Evolutionary conservation across 2,113 vertebrate species (phyloP), one percentile per base, ranked within the genome.

Genomic region (Pimephales promelas): DNA sequence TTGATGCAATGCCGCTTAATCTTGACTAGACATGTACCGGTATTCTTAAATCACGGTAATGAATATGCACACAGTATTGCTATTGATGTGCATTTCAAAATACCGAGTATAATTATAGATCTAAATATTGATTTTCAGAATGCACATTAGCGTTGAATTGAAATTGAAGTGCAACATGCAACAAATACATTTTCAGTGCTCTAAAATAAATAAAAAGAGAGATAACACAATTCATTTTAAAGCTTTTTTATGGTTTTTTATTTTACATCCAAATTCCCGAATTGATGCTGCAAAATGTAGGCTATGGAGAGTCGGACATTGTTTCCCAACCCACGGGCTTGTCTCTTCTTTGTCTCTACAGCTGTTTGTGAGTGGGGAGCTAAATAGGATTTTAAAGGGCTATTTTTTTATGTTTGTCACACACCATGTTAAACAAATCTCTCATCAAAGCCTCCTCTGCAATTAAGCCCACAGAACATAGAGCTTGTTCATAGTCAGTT

Each of bases 291-390:
- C 11, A 52, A 26, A 20, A 26, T 78, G 73, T 64, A 78, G 40
- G 74, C 49, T 26, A 52, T 31, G 72, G n/a, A 11, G 34, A 28
- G 74, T 16, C 9, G 31, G 62, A 18, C 75, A 34, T 78, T 78
- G 34, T 79, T 45, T 36, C 5, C 24, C 79, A 78, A 54, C 80
- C 74, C 84, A 78, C 80, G 0, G n/a, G 16, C 36, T 52, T 20
- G 34, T 62, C 40, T 20, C 26, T 62, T 83, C 62, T 83, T 40
- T 72, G 43, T 72, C 49, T 66, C 43, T 16, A 31, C 80, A 86
- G 81, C 57, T 34, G 56, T 88, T 88, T 88, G 78, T 88, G 72
- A 61, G 79, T 59, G 83, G 72, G 73, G 66, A 79, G 79, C 80
- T 84, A 81, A 82, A 84, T 82, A 49, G 82, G 86, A 81, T 87